Conservation (phyloP, 1,140 invertebrate species). For the Hycleus phaleratus region DNA sequence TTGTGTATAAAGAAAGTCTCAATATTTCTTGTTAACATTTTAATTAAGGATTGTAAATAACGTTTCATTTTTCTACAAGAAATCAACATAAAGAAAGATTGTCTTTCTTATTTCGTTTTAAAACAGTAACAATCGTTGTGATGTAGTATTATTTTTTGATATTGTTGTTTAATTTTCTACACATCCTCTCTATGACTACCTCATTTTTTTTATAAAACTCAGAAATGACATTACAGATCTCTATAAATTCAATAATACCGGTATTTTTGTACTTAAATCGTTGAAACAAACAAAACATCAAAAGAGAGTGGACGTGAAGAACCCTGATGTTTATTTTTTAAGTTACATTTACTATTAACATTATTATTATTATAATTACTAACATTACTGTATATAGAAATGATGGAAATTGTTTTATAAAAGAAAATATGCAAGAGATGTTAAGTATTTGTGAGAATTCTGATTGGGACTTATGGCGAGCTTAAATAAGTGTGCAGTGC, state of each 20-base stretch:
- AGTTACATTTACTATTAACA: constrained; percentile 14
- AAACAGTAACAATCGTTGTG: constrained; percentile 19
- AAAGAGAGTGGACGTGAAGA: constrained; percentile 5
- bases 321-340: constrained; percentile 11
- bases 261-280: constrained; percentile 29
- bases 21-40: constrained; percentile 22
- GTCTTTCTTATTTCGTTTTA: background rate
- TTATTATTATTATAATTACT: no score
- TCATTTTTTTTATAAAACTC: constrained; percentile 30
- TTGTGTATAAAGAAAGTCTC: constrained; percentile 20
- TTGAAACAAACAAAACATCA: constrained; percentile 20
- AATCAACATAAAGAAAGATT: no score
- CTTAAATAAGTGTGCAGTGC: constrained; percentile 32
- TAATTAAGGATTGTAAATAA: background rate
- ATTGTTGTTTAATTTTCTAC: constrained; percentile 30
- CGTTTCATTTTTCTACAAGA: constrained; percentile 9
- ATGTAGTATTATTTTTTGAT: constrained; percentile 31
- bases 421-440: constrained; percentile 10
- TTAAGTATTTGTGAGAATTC: constrained; percentile 22
- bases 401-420: background rate
- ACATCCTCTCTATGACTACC: constrained; percentile 23
- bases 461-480: constrained; percentile 28
- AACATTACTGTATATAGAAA: no score
- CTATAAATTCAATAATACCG: constrained; percentile 22
- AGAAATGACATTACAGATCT: constrained; percentile 25